phyloP scores from a whole-genome alignment of 2,797 vertebrate genomes.

The Phalloptychus januarius region DNA sequence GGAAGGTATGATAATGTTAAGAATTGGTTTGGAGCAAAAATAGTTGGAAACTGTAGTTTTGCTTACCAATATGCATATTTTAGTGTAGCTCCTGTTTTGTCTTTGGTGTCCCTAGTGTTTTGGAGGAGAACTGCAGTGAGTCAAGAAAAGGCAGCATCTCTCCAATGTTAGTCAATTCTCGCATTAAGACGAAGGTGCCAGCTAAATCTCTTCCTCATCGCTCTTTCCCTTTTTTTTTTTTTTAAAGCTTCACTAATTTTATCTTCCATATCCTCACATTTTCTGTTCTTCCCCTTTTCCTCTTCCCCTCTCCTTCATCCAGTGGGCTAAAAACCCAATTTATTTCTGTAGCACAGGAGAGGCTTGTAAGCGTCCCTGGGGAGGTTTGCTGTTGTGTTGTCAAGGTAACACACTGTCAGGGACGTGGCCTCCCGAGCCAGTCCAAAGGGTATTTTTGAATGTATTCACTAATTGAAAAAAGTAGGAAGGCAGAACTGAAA shows the following conservation, averaged over 20 bases:
- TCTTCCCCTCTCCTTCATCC: conserved; percentile 7
- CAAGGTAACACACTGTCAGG: conserved; percentile 62
- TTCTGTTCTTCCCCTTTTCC: background rate
- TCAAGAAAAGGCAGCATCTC: background rate
- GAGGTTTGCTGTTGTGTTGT: conserved; percentile 46
- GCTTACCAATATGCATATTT: background rate
- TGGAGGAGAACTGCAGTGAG: background rate
- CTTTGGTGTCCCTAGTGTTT: background rate
- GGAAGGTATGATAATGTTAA: background rate
- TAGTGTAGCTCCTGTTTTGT: background rate
- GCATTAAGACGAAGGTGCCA: background rate
- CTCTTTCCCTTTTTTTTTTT: conserved; percentile 1
- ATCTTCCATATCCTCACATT: background rate
- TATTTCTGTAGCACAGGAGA: conserved; percentile 50
- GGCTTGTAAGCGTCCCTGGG: conserved; percentile 42
- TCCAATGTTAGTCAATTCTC: background rate
- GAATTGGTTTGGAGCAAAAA: background rate
- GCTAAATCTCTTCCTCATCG: background rate
- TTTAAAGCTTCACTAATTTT: background rate
- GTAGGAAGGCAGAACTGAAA: conserved; percentile 13
- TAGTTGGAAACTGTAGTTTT: background rate
- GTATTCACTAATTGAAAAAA: conserved; percentile 56
- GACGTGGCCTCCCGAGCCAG: conserved; percentile 40
- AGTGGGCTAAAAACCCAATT: conserved; percentile 62
- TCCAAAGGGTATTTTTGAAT: conserved; percentile 34